Conservation (phyloP, 1,140 invertebrate genomes). For the Battus philenor region DNA sequence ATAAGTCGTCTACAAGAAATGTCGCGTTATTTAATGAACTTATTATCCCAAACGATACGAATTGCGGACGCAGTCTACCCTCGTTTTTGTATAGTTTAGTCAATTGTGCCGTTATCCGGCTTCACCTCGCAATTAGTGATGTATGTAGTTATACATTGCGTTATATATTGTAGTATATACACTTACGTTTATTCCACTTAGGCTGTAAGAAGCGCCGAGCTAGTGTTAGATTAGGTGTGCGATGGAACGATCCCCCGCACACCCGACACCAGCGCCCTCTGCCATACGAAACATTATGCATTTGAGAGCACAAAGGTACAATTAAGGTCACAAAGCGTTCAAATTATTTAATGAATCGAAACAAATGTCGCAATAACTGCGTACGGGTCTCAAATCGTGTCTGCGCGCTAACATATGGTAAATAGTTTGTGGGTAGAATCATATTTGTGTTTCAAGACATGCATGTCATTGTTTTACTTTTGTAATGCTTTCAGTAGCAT, state of each 20-base stretch:
- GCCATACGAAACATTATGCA: slow-evolving; percentile 19
- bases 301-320: slow-evolving; percentile 17
- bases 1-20: too few relatives aligned
- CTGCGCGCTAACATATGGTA: too few relatives aligned
- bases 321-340: slow-evolving; percentile 50
- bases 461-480: too few relatives aligned
- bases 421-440: too few relatives aligned
- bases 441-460: too few relatives aligned
- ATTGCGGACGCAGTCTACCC: not conserved
- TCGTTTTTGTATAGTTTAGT: slow-evolving; percentile 29
- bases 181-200: slow-evolving; percentile 67
- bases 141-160: slow-evolving; percentile 40
- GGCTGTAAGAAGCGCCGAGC: slow-evolving; percentile 54
- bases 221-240: slow-evolving; percentile 42
- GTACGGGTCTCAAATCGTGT: too few relatives aligned
- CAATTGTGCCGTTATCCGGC: slow-evolving; percentile 43
- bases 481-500: too few relatives aligned
- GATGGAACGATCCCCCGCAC: too few relatives aligned
- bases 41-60: too few relatives aligned
- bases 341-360: too few relatives aligned
- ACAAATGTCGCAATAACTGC: slow-evolving; percentile 23
- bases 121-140: slow-evolving; percentile 66
- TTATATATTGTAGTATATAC: slow-evolving; percentile 32
- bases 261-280: too few relatives aligned
- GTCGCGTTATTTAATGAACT: too few relatives aligned